Base-by-base conservation (phyloP, 1,140 invertebrate species). In the Saccostrea glomerata region DNA sequence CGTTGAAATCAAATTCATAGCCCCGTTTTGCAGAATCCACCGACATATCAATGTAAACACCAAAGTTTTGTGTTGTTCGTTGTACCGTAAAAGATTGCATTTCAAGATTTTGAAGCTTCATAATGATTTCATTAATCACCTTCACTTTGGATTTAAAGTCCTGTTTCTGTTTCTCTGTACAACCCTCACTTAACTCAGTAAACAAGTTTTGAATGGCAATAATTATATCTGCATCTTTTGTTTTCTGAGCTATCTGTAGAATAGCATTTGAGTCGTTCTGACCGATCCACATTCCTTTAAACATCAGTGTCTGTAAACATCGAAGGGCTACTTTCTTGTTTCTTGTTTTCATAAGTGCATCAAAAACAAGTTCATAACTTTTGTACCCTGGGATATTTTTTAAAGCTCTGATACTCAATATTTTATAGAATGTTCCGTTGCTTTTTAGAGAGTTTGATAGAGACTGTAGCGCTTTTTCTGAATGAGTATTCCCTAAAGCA, bases 401-500 rank as follows among this genome's bases (percentile, higher is more conserved):
- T 2, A 84, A 13, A 23, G 82, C 82, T 84, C 82, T 23, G 11
- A 84, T 25, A 40, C 47, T 23, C 23, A 56, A 20, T n/a, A 55
- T 55, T 55, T 36, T 55, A 84, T 55, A 54, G 20, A 23, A 55
- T 54, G 82, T 84, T 20, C 55, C 40, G 0, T 84, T 77, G 25
- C 17, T 40, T 6, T 84, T 54, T 17, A 56, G 3, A 54, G n/a
- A 36, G 17, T 55, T 23, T 55, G 20, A 15, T 54, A 56, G 47
- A 55, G 23, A 6, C 23, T 36, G 23, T 17, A 12, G 30, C 15
- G 82, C 82, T 5, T n/a, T 84, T 55, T 84, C 54, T 0, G 82
- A 84, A 11, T 84, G 82, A 23, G 54, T 84, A 56, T 84, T 84
- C 9, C 82, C 82, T 55, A 84, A 84, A 55, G 82, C 82, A 2